Evolutionary conservation across 2,888 invertebrate genomes (phyloP).

Genomic region (Drosophila mayaguana): DNA sequence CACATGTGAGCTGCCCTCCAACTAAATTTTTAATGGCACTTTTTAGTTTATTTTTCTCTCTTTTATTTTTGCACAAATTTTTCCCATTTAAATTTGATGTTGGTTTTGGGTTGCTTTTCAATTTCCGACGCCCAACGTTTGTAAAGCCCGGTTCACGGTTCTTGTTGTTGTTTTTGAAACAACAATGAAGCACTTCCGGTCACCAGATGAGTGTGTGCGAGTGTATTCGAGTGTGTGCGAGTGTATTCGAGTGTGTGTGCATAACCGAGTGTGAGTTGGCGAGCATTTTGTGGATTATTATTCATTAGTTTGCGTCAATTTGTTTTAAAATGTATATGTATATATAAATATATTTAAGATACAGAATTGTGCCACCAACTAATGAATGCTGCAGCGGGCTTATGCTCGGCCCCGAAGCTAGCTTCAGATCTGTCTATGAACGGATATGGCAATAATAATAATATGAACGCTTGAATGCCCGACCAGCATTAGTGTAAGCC

Average conservation of each 20-base stretch:
- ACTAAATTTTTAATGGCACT: conserved; percentile 72
- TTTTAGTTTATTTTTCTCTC: conserved; percentile 48
- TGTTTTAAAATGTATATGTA: conserved; percentile 61
- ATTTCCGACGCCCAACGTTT: conserved; percentile 67
- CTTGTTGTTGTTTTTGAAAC: conserved; percentile 48
- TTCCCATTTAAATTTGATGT: conserved; percentile 69
- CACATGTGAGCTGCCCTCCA: conserved; percentile 48
- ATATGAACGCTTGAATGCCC: conserved; percentile 18
- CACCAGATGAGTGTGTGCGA: conserved; percentile 24
- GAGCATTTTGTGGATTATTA: conserved; percentile 55
- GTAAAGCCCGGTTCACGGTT: conserved; percentile 8
- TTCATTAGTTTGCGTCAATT: conserved; percentile 77
- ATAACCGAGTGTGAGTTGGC: conserved; percentile 17
- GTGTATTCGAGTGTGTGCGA: not conserved
- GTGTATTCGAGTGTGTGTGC: not conserved
- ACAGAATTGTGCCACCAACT: conserved; percentile 30
- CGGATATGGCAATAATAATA: conserved; percentile 60
- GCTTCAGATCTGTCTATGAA: conserved; percentile 30
- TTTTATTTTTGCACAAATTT: conserved; percentile 54
- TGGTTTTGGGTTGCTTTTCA: conserved; percentile 78
- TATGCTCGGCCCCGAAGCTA: conserved; percentile 12
- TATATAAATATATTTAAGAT: conserved; percentile 5
- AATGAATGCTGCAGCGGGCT: conserved; percentile 36
- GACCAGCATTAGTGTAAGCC: conserved; percentile 21
- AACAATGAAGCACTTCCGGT: conserved; percentile 75